Base-by-base conservation (phyloP, 2,888 invertebrate species). In the Leptinotarsa tumamoca region DNA sequence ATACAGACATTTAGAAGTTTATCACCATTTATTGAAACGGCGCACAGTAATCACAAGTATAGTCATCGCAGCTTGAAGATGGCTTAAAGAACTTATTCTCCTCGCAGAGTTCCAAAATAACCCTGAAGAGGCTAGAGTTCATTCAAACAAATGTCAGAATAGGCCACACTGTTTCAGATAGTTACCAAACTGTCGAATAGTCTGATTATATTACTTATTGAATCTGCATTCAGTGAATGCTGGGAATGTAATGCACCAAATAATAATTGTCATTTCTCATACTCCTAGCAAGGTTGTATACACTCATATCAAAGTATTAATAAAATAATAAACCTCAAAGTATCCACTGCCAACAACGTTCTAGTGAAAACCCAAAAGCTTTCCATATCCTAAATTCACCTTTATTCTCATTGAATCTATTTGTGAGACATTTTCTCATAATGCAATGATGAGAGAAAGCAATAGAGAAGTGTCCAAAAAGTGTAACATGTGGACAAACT, bases 11-110 rank as follows among this genome's bases (percentile, higher is more conserved):
- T 75, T 78, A 77, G 77, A 75, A 78, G 79, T 80, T 81, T 80
- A 82, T 79, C 82, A 83, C 83, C 81, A 80, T 76, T 79, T 78
- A 63, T 10, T 33, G 79, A 80, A 82, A 73, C 80, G 74, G 80
- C 83, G 82, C 81, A 82, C 84, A 84, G 83, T 81, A 75, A 84
- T 83, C 82, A 86, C 82, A 82, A 86, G 70, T 80, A 86, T 80
- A 81, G 85, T 84, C 85, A 86, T 85, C 84, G 87, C 84, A 84
- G 86, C 87, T 85, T 85, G 87, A 80, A 87, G 86, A 80, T 81
- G 82, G 80, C 83, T 82, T 83, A 83, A 85, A 81, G 85, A 84
- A 82, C 85, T 82, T 80, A 85, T 82, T 85, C 86, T 86, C 82
- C 86, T 82, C 78, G 87, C 83, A 76, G 87, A 85, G 82, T 86